phyloP scores from a whole-genome alignment of 2,797 vertebrate genomes.

The Odontamblyopus rebecca region DNA sequence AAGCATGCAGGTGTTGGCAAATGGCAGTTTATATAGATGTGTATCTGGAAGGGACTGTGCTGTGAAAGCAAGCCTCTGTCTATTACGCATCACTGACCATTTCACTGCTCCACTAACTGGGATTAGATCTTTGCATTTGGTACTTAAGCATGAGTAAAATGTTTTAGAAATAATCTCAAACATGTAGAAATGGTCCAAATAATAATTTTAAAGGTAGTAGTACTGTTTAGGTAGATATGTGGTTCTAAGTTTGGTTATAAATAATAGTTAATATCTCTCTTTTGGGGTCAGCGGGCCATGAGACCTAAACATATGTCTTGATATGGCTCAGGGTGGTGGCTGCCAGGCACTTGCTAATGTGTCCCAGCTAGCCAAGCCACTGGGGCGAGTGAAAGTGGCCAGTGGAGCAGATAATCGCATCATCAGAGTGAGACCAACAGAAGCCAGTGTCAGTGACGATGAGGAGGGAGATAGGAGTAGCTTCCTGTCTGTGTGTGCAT shows the following conservation, averaged over 20 bases:
- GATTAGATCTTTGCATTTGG: conserved; percentile 20
- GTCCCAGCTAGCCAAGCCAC: conserved; percentile 64
- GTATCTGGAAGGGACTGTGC: conserved; percentile 28
- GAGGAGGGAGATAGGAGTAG: conserved; percentile 47
- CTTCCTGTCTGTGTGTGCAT: conserved; percentile 20
- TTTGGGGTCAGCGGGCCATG: conserved; percentile 45
- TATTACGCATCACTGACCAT: conserved; percentile 52
- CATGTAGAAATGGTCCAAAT: neutral
- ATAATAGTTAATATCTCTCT: conserved; percentile 19
- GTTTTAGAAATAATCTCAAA: neutral
- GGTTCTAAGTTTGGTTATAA: neutral
- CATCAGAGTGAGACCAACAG: conserved; percentile 65
- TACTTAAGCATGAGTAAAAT: conserved; percentile 11
- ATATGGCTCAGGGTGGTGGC: conserved; percentile 46
- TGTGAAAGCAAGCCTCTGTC: conserved; percentile 34
- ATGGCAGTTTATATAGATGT: conserved; percentile 47
- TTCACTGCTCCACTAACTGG: conserved; percentile 36
- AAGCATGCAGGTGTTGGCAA: conserved; percentile 69
- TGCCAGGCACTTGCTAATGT: conserved; percentile 76
- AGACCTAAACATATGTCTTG: conserved; percentile 27
- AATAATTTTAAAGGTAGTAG: neutral
- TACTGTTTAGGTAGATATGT: neutral
- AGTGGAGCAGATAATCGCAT: conserved; percentile 79
- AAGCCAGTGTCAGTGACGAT: conserved; percentile 37
- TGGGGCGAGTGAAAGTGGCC: conserved; percentile 58